Evolutionary conservation across 64 coral and sea anemone species (phyloP), one percentile per base, ranked within the genome.

Genomic region (Pocillopora verrucosa): DNA sequence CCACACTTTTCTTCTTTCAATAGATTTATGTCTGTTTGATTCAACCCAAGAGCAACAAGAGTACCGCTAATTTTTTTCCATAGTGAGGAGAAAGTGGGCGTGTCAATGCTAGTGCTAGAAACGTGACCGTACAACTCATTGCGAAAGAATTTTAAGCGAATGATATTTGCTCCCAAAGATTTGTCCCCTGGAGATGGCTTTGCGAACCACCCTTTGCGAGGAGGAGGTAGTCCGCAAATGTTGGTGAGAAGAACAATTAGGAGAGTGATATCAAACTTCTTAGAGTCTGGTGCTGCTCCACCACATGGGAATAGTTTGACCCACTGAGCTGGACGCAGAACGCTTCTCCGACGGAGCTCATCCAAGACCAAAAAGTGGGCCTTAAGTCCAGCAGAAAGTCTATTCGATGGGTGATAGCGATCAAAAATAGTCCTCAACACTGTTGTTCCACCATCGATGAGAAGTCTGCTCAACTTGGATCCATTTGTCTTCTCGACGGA

Each of bases 401-500:
- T 73, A 38, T 65, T 26, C 3, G 83, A 65, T 0, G 83, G 38
- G 34, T 86, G 83, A 58, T 57, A 25, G 9, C 19, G 26, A 37
- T 78, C 74, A 79, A 89, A 89, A 56, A 17, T 12, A 0, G 20
- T 73, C 38, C 59, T 77, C 34, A 89, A 74, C 35, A 34, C 56
- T 41, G 75, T 75, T 78, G 87, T 89, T 78, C 87, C 87, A 89
- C 87, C 87, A 77, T 89, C 87, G 3, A 89, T 37, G 13, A 89
- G 74, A 56, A 89, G 62, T 36, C 87, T 89, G 1, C 72, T 75
- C 25, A 89, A 57, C 59, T 77, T 89, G 13, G 74, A 61, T 78
- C 74, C 87, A 36, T 89, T 89, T 41, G 72, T 61, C 51, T 78
- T 89, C 75, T 89, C 88, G 5, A 24, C 38, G 14, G 88, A 80